Evolutionary conservation across 30 jellyfish, hydroid and myxozoan genomes (phyloP), one percentile per base, ranked within the genome.

Genomic region (Turritopsis rubra): DNA sequence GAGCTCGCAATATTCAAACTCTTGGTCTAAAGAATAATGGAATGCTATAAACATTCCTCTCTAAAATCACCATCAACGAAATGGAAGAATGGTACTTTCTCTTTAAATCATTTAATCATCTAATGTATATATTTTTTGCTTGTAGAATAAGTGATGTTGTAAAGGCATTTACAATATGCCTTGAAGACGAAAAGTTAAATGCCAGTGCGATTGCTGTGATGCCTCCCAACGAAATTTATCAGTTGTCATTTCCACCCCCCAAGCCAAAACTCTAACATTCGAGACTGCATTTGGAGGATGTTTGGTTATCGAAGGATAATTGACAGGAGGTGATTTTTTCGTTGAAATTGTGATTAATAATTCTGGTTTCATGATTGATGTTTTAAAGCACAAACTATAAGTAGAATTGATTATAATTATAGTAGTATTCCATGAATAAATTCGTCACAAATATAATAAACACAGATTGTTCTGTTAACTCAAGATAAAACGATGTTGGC

Each of bases 121-220:
- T 7, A 0, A 52, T 20, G n/a, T 17, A 26, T 19, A 7, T 66
- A n/a, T 66, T 66, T 25, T 16, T 74, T 4, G 18, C 24, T 24
- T 60, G 3, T 30, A 88, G 96, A 29, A 78, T 88, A 20, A 88
- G 72, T 0, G 91, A 88, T 68, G 91, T 83, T 0, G 91, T 79
- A 0, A 88, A 83, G 53, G 90, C 88, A 26, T 88, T 88, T 41
- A 1, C 83, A 72, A 83, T 75, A 22, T 80, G 86, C 65, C 86
- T 88, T 22, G 66, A 82, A 25, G 91, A 88, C 30, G 91, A 88
- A 16, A 18, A 85, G 9, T 66, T 60, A 19, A 86, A 88, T 28
- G 96, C 88, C 23, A 85, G 83, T 66, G 85, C 75, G 13, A 65
- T 88, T 16, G 75, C 96, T 73, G 88, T 88, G 13, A 65, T 83